These are phyloP conservation scores for Stenodema calcarata DNA, from an alignment of 2,888 invertebrate genomes.

Conservation along the genomic window DNA sequence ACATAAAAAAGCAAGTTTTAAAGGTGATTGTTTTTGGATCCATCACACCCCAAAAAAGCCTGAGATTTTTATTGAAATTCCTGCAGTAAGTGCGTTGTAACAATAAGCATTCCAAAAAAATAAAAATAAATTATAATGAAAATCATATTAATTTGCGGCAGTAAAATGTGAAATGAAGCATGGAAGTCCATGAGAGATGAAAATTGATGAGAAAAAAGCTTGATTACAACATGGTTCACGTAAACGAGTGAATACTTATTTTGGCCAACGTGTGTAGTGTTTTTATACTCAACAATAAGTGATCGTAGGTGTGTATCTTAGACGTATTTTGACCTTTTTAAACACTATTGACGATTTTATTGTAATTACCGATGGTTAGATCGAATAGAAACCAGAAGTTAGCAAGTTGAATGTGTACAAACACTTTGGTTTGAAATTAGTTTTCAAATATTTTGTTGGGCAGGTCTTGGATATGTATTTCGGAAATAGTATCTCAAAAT, in stretches of 20 bases:
- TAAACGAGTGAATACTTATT: background rate
- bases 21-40: background rate
- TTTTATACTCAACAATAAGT: background rate
- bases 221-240: background rate
- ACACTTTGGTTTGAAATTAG: too few species aligned
- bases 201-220: background rate
- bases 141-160: background rate
- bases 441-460: too few species aligned
- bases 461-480: too few species aligned
- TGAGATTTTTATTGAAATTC: background rate
- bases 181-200: conserved; percentile 2
- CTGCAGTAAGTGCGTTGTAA: conserved; percentile 38
- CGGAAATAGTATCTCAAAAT: too few species aligned
- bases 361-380: background rate
- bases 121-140: background rate
- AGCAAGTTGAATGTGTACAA: background rate
- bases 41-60: conserved; percentile 46
- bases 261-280: background rate
- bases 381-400: background rate
- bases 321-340: too few species aligned
- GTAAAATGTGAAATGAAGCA: background rate
- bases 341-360: background rate
- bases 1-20: background rate
- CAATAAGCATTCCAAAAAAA: conserved; percentile 41
- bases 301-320: too few species aligned